Base-by-base conservation (phyloP, 2,113 vertebrate genomes). In the Macroglossus sobrinus region DNA sequence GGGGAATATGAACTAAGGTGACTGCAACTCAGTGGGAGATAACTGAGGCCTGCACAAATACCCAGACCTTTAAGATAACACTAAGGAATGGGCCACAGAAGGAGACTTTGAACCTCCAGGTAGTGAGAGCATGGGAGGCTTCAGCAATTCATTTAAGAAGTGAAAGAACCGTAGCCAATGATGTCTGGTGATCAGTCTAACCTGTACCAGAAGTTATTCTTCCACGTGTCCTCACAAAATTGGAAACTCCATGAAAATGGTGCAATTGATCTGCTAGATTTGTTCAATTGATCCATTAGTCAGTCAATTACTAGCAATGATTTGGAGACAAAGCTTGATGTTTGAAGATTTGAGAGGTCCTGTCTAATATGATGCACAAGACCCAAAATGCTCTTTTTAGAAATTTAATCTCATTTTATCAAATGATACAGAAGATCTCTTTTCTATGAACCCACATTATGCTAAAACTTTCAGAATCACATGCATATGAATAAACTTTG, bases 391-490 rank as follows among this genome's bases (percentile, higher is more conserved):
- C 6, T 45, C 63, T 81, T 81, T 87, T 78, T 76, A 66, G 71
- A 40, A 92, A 94, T 89, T 76, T 80, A 71, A 71, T 91, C 45
- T 59, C 69, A 86, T 76, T 72, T 50, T 91, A 18, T 69, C 38
- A 91, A 92, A 68, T 50, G 47, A 95, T 33, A 53, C 13, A 64
- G 8, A 76, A 71, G 38, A 89, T 24, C 5, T 40, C 28, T 81
- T 81, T 78, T 28, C 75, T 30, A 33, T 35, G 79, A 95, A 72
- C 15, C 43, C 43, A 55, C 24, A 45, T 21, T 59, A 26, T 74
- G 28, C 93, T 92, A 43, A 90, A 96, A 71, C 81, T 89, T 78
- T 96, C 92, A 38, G 85, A 92, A 40, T 89, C 63, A 22, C 0
- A 5, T 22, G 61, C 16, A 5, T 47, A 38, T 38, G 15, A 78